Conservation (phyloP, 2,797 vertebrate species). For the Sylvilagus floridanus region DNA sequence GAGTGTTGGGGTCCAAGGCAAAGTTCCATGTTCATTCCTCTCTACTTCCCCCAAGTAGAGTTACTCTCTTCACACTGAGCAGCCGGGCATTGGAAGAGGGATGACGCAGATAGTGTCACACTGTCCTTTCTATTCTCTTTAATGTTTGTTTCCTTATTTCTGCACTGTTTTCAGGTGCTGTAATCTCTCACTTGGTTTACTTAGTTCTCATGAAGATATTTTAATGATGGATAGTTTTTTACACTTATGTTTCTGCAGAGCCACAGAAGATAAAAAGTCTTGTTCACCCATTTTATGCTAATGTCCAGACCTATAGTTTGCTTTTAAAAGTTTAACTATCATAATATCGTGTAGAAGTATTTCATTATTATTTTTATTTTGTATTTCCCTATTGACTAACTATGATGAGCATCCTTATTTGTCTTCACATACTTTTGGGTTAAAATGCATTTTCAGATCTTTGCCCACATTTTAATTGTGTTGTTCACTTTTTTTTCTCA, state of each 20-base stretch:
- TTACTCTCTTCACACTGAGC: background rate
- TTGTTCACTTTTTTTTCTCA: slow-evolving; percentile 1
- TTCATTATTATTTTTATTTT: background rate
- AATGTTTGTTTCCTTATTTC: background rate
- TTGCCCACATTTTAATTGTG: background rate
- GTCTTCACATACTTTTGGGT: background rate
- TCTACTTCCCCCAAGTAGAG: background rate
- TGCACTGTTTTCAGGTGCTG: background rate
- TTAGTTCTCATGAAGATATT: background rate
- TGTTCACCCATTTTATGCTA: background rate
- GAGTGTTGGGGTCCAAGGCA: background rate
- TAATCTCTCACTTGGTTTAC: background rate
- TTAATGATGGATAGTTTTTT: background rate
- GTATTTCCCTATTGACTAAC: background rate
- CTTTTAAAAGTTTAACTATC: background rate
- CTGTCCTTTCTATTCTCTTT: background rate
- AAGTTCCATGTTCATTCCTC: background rate
- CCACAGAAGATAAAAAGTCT: background rate
- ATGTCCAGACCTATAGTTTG: background rate
- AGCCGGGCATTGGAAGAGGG: too few relatives aligned
- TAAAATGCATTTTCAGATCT: background rate
- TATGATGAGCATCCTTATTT: background rate
- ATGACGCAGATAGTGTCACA: background rate
- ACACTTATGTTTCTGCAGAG: background rate
- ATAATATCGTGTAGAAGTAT: background rate